phyloP scores from a whole-genome alignment of 2,113 vertebrate genomes.

The Climacteris rufus region DNA sequence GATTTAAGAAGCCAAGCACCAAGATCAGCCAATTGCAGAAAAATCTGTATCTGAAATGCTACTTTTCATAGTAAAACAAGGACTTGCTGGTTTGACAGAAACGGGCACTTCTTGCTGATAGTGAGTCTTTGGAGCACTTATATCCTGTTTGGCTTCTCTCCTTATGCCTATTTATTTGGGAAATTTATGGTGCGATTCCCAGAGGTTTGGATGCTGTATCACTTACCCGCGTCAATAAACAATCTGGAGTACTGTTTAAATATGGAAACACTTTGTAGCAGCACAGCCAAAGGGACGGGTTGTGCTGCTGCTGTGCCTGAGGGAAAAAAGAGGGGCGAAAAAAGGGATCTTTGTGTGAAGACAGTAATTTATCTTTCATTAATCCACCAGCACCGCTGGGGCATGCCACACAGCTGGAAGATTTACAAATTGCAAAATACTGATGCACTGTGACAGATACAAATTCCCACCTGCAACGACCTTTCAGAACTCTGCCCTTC shows the following conservation, averaged over 20 bases:
- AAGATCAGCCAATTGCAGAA: not conserved
- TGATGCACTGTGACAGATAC: not conserved
- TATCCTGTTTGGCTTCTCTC: not conserved
- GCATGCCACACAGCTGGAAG: not conserved
- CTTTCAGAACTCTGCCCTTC: not conserved
- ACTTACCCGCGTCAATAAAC: conserved; percentile 2
- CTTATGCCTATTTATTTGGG: not conserved
- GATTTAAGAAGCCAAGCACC: not conserved
- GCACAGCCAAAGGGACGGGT: not conserved
- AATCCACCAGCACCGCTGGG: not conserved
- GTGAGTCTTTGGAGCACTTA: not conserved
- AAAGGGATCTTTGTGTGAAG: not conserved
- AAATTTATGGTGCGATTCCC: not conserved
- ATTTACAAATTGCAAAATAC: not conserved
- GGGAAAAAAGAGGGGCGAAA: rapidly evolving
- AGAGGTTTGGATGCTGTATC: not conserved
- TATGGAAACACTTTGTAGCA: not conserved
- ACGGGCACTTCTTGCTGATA: not conserved
- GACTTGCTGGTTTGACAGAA: not conserved
- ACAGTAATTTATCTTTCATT: not conserved
- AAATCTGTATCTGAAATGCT: not conserved
- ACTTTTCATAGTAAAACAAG: not conserved
- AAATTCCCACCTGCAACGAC: not conserved
- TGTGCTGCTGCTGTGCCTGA: not conserved
- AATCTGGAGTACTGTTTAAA: conserved; percentile 22